Evolutionary conservation across 2,888 invertebrate genomes (phyloP).

Genomic region (Agrotis ipsilon): DNA sequence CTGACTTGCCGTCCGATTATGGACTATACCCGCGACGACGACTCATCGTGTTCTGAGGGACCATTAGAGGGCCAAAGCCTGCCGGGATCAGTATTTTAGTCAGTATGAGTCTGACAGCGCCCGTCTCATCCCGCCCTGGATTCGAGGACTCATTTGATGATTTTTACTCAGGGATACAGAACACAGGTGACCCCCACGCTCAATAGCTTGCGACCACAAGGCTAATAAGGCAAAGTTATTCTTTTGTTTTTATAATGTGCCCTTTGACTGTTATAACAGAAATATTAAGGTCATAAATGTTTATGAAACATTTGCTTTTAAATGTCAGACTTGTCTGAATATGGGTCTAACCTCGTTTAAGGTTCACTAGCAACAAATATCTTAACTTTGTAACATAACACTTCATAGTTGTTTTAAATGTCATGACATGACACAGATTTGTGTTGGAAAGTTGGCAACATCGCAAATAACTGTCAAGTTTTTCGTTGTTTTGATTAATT

Average conservation of each 20-base stretch:
- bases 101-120: no score
- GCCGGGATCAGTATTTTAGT: no score
- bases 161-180: neutral
- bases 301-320: constrained; percentile 3
- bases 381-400: neutral
- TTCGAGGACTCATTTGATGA: no score
- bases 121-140: no score
- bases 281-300: neutral
- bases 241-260: neutral
- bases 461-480: neutral
- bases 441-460: neutral
- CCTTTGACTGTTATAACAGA: constrained; percentile 7
- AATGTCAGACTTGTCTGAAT: constrained; percentile 4
- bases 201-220: neutral
- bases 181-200: no score
- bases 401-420: neutral
- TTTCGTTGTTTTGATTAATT: no score
- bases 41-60: no score
- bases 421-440: neutral
- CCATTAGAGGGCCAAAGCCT: no score
- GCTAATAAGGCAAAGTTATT: neutral
- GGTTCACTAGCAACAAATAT: neutral
- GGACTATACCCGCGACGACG: no score
- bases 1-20: no score
- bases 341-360: neutral